Conservation (phyloP, 2,888 invertebrate genomes). For the Pharmacophagus antenor region DNA sequence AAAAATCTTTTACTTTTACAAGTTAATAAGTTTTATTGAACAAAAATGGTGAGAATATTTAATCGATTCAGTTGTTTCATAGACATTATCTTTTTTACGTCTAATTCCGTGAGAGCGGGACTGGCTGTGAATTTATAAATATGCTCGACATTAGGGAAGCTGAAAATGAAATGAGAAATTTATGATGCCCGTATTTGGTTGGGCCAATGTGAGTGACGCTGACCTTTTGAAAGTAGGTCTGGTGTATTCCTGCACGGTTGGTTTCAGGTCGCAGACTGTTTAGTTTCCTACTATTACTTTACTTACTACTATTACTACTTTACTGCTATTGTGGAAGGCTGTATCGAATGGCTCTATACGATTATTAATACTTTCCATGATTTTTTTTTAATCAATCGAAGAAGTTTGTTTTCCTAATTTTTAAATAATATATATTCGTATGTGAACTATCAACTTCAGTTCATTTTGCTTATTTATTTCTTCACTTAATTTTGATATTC, state of each 20-base stretch:
- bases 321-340: background rate
- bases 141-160: constrained; percentile 32
- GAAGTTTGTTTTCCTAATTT: too few relatives aligned
- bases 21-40: too few relatives aligned
- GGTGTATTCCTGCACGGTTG: constrained; percentile 27
- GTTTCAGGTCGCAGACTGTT: constrained; percentile 2
- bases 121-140: constrained; percentile 32
- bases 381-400: background rate
- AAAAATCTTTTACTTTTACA: too few relatives aligned
- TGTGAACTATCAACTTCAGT: too few relatives aligned
- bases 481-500: too few relatives aligned
- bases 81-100: constrained; percentile 23
- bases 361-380: background rate
- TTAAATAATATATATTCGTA: too few relatives aligned
- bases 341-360: background rate
- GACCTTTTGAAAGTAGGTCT: constrained; percentile 36
- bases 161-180: constrained; percentile 38
- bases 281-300: too few relatives aligned
- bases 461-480: too few relatives aligned
- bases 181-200: constrained; percentile 35
- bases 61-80: too few relatives aligned
- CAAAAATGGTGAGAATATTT: too few relatives aligned
- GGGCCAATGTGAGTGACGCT: constrained; percentile 30
- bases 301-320: too few relatives aligned
- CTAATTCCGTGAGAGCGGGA: constrained; percentile 32